Evolutionary conservation across 1,140 invertebrate genomes (phyloP), one percentile per base, ranked within the genome.

Genomic region (Ectropis grisescens): DNA sequence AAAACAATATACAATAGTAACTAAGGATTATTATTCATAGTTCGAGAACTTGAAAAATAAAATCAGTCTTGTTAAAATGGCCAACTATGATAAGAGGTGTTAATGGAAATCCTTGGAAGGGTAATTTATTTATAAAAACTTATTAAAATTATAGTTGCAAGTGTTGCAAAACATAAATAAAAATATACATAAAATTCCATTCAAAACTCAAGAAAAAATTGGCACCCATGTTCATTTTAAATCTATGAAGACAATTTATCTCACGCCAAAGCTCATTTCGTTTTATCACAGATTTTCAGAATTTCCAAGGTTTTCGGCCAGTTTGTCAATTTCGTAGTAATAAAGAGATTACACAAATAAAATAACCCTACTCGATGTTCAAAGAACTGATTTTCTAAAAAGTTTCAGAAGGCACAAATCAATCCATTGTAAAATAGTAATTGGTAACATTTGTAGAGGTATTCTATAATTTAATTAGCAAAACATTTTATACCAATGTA

Each of bases 11-110:
- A 70, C 48, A 70, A 70, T 56, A 72, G 57, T 70, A 64, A 69
- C 58, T 74, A 67, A 79, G 58, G 65, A 61, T 56, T 56, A 22
- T 22, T 22, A 62, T 53, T 75, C 57, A 64, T 61, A 71, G 58
- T 68, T 59, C 56, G 54, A 68, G 66, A 70, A 59, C 52, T 59
- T 62, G 66, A 61, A 72, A 75, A 79, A 64, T 61, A 57, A 71
- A 76, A 78, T 80, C 75, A 80, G 75, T 80, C 74, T 79, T 79
- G 74, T 79, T 79, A 79, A 67, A 75, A 75, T 71, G 67, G 68
- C 74, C 72, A 75, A 68, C 58, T 67, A 68, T 52, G 42, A 58
- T 44, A 43, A 47, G 34, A 57, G 40, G 54, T 24, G 36, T 59
- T 51, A 55, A 39, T 55, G 52, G 46, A 69, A 62, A 59, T 60